A percentile compares a stretch with the other conserved stretches of the same genome.
Conservation (phyloP, 2,888 invertebrate species). For the Malthinus flaveolus region DNA sequence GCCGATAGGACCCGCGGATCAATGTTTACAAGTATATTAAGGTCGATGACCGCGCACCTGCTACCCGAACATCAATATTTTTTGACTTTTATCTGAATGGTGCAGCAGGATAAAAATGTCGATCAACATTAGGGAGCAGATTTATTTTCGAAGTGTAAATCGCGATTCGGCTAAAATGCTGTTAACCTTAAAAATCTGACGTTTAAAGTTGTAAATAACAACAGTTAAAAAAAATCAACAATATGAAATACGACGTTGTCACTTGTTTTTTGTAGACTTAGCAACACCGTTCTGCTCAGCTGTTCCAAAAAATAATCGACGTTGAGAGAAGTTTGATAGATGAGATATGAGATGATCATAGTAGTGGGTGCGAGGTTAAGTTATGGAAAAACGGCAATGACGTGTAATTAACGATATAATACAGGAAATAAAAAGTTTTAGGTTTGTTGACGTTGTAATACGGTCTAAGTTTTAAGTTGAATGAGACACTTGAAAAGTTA, state of each 20-base stretch:
- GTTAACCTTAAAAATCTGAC: slow-evolving; percentile 15
- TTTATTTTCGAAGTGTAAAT: too few species aligned
- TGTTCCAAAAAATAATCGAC: slow-evolving; percentile 6
- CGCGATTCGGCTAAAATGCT: too few species aligned
- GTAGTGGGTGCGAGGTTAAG: slow-evolving; percentile 10
- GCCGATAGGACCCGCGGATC: slow-evolving; percentile 39
- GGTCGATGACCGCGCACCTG: slow-evolving; percentile 53
- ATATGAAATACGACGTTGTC: not conserved
- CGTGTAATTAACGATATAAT: not conserved
- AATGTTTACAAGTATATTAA: slow-evolving; percentile 47
- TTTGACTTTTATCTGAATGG: slow-evolving; percentile 6
- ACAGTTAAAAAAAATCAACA: slow-evolving; percentile 9
- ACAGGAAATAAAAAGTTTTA: not conserved
- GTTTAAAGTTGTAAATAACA: not conserved
- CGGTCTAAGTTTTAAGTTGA: too few species aligned
- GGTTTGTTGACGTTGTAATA: too few species aligned
- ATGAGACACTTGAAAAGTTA: too few species aligned
- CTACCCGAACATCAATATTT: slow-evolving; percentile 15
- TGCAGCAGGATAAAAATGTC: not conserved
- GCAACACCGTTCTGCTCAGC: slow-evolving; percentile 9
- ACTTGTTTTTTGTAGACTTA: not conserved
- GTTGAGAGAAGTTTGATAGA: too few species aligned
- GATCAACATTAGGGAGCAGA: too few species aligned
- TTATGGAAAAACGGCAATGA: slow-evolving; percentile 1
- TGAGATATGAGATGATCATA: too few species aligned